Conservation (phyloP, 2,888 invertebrate species). For the Polydesmus complanatus region DNA sequence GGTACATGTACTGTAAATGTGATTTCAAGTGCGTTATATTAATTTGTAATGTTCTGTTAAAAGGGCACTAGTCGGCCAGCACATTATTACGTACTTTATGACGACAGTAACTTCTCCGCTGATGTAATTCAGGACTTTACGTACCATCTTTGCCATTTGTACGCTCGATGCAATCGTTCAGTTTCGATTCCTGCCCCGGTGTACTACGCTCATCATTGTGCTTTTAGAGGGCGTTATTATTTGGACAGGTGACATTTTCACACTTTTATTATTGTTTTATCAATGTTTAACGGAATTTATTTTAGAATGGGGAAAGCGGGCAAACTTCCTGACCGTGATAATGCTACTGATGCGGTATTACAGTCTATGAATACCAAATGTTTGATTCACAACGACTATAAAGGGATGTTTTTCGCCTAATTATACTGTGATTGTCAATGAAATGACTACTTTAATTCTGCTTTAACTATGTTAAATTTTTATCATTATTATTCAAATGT, state of each 20-base stretch:
- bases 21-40: not conserved
- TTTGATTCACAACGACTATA: not conserved
- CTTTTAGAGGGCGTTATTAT: slow-evolving; percentile 22
- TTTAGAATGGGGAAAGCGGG: not conserved
- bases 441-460: too few species aligned
- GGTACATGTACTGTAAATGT: not conserved
- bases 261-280: not conserved
- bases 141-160: slow-evolving; percentile 71
- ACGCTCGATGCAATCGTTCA: slow-evolving; percentile 55
- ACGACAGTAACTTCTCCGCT: slow-evolving; percentile 54
- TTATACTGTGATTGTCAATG: too few species aligned
- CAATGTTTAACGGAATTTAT: not conserved
- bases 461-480: too few species aligned
- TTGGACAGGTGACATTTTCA: slow-evolving; percentile 15
- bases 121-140: slow-evolving; percentile 65
- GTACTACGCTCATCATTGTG: slow-evolving; percentile 27
- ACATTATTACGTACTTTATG: slow-evolving; percentile 69
- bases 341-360: not conserved
- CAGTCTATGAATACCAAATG: slow-evolving; percentile 1
- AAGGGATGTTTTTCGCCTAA: slow-evolving; percentile 13
- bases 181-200: slow-evolving; percentile 39
- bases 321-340: not conserved
- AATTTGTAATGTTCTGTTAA: slow-evolving; percentile 26
- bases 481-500: too few species aligned
- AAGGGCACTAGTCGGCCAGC: slow-evolving; percentile 39